phyloP scores from a whole-genome alignment of 2,888 invertebrate species.

The Drosophila fulvimacula region DNA sequence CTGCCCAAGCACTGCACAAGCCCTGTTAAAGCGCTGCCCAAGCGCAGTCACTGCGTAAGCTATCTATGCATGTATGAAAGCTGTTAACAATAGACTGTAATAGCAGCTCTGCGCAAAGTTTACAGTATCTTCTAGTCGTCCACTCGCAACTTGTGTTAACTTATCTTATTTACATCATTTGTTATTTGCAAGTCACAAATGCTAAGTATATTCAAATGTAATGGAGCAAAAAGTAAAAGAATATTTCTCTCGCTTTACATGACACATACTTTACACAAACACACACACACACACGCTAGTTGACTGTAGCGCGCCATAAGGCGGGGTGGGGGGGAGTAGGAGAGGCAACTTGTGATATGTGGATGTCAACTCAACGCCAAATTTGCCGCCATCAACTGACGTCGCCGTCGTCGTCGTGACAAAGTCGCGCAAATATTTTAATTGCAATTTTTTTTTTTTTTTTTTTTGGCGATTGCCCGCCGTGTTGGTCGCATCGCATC shows the following conservation, averaged over 20 bases:
- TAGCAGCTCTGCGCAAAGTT: neutral
- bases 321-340: neutral
- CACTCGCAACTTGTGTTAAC: neutral
- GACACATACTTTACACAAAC: neutral
- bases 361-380: slow-evolving; percentile 59
- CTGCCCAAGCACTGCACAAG: too few relatives aligned
- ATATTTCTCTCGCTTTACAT: slow-evolving; percentile 17
- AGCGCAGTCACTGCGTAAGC: too few relatives aligned
- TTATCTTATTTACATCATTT: neutral
- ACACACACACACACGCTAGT: slow-evolving; percentile 6
- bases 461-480: slow-evolving; percentile 31
- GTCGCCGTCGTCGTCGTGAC: slow-evolving; percentile 60
- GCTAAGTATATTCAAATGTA: slow-evolving; percentile 2
- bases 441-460: slow-evolving; percentile 61
- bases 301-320: too few relatives aligned
- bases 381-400: slow-evolving; percentile 53
- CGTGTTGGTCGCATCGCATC: slow-evolving; percentile 59
- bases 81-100: too few relatives aligned
- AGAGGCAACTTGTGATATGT: slow-evolving; percentile 10
- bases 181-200: neutral
- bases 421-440: slow-evolving; percentile 74
- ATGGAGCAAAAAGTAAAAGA: slow-evolving; percentile 34
- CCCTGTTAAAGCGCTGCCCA: too few relatives aligned
- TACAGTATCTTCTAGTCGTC: neutral
- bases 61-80: too few relatives aligned